These are phyloP conservation scores for Martes martes DNA, from an alignment of 2,113 vertebrate species.

Conservation along the genomic window DNA sequence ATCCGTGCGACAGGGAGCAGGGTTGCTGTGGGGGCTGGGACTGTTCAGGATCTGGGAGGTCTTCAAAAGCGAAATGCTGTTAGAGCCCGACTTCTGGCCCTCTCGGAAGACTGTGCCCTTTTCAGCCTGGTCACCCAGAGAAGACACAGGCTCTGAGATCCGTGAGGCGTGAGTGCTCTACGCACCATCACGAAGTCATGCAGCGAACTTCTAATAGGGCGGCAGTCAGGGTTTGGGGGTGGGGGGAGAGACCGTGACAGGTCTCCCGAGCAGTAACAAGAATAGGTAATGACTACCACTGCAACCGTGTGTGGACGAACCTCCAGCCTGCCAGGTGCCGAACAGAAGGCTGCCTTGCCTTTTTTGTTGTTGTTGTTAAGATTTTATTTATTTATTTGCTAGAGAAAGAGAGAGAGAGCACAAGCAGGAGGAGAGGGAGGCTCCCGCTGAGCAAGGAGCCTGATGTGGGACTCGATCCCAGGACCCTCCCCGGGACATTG, in stretches of 20 bases:
- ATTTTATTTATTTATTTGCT: too few species aligned
- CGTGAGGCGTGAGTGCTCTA: neutral
- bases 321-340: fast-evolving
- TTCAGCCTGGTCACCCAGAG: neutral
- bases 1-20: neutral
- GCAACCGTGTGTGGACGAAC: fast-evolving
- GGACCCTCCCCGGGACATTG: too few species aligned
- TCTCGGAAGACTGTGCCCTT: neutral
- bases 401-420: too few species aligned
- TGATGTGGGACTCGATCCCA: too few species aligned
- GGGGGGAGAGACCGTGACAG: fast-evolving
- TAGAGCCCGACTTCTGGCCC: neutral
- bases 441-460: too few species aligned
- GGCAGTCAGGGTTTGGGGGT: neutral
- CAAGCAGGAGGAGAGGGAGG: too few species aligned
- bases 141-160: neutral
- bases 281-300: neutral
- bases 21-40: neutral
- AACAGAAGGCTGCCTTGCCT: neutral
- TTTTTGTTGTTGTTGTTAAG: too few species aligned
- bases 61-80: neutral
- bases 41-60: neutral
- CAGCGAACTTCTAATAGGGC: neutral
- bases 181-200: fast-evolving
- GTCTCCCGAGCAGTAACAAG: neutral